Base-by-base conservation (phyloP, 2,888 invertebrate genomes). In the Brachyptera putata region DNA sequence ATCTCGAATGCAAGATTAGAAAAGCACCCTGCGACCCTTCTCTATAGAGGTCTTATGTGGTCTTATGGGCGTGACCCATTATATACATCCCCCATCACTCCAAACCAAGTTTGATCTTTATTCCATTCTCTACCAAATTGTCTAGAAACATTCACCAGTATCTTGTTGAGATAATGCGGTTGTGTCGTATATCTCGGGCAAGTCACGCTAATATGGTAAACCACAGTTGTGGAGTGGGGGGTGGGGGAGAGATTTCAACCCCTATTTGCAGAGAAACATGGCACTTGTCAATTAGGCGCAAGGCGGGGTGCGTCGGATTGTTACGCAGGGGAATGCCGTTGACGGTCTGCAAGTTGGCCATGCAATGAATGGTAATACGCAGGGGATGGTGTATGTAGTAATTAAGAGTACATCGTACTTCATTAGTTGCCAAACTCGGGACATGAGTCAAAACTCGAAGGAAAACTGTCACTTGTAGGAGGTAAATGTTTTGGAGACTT, bases 121-220 rank as follows among this genome's bases (percentile, higher is more conserved):
- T 9, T 7, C 21, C 41, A 9, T 18, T 18, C 41, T 41, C 21
- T 41, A 18, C 18, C 21, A 41, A 41, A 41, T 41, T 21, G 41
- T 41, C 41, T 41, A 16, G 7, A 21, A 41, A 16, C 21, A 41
- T 41, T 41, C n/a, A n/a, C 21, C 46, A 1, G 46, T 21, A 24
- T 46, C 46, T 46, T 46, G 46, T 46, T 46, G 24, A 46, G 46
- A 46, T 46, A 46, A 46, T 46, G 46, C 22, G n/a, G 46, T 24
- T 21, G 21, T 21, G 21, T 41, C 41, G 41, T 41, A 41, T 18
- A 41, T 3, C 21, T n/a, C n/a, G n/a, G n/a, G 46, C 46, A 21
- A 21, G 53, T 36, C 53, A 53, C 16, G n/a, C n/a, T n/a, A n/a
- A 18, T 53, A 53, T 53, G 53, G 53, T 53, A 53, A 53, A 53